Percentiles rank a stretch among this genome's conserved stretches.
phyloP scores from a whole-genome alignment of 1,140 invertebrate species.

The Parasteatoda tepidariorum region DNA sequence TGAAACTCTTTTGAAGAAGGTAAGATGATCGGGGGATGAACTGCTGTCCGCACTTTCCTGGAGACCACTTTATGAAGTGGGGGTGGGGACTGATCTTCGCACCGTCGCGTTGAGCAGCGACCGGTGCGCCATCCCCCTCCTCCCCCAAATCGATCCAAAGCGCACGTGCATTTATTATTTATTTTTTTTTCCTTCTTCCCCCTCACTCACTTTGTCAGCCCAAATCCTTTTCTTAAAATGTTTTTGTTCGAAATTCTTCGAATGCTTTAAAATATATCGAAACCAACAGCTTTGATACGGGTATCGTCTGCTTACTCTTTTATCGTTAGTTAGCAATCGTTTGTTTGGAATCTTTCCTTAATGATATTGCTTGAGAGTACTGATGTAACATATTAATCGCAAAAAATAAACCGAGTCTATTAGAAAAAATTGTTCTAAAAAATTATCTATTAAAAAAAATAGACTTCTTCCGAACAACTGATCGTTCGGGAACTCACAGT shows the following conservation, averaged over 20 bases:
- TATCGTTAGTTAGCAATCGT: too few species aligned
- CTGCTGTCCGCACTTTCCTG: not conserved
- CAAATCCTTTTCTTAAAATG: not conserved
- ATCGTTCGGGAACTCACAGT: too few species aligned
- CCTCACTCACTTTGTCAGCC: not conserved
- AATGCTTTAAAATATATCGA: not conserved
- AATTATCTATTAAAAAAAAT: too few species aligned
- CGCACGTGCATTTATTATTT: constrained; percentile 39
- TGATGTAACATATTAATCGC: too few species aligned
- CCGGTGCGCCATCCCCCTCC: constrained; percentile 40
- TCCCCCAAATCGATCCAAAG: constrained; percentile 33
- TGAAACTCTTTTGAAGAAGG: not conserved
- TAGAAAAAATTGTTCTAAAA: too few species aligned
- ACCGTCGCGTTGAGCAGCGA: constrained; percentile 43
- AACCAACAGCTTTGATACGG: too few species aligned
- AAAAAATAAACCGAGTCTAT: too few species aligned
- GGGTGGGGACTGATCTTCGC: constrained; percentile 32
- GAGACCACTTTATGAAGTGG: constrained; percentile 47
- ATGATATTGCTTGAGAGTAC: too few species aligned
- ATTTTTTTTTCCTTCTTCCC: not conserved
- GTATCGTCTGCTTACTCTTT: too few species aligned
- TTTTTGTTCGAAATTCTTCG: not conserved
- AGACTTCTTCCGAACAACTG: too few species aligned
- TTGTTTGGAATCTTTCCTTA: not conserved
- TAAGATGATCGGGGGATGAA: not conserved